These are phyloP conservation scores for Neopelma chrysocephalum DNA, from an alignment of 2,797 vertebrate genomes.

Conservation along the genomic window DNA sequence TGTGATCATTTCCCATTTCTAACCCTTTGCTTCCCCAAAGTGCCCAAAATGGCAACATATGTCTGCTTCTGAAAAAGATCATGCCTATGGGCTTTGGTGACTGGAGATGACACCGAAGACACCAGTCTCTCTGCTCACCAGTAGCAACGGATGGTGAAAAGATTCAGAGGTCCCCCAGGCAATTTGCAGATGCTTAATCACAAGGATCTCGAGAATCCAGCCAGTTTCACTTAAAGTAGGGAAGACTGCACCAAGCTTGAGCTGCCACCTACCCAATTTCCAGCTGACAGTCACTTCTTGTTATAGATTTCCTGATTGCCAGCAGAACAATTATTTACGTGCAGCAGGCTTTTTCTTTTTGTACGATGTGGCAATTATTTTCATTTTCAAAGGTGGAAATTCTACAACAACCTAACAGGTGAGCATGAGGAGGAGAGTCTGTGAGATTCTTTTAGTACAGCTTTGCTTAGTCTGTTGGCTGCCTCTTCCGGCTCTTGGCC, in stretches of 20 bases:
- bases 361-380: neutral
- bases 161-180: neutral
- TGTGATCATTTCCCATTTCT: fast-evolving
- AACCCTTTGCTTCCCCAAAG: neutral
- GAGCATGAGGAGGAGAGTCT: neutral
- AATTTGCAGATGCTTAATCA: neutral
- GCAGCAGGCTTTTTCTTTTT: neutral
- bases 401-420: neutral
- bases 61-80: neutral
- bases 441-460: neutral
- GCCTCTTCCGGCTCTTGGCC: neutral
- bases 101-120: neutral
- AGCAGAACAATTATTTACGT: neutral
- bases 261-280: fast-evolving
- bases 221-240: neutral
- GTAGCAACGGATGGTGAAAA: neutral
- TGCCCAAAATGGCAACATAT: neutral
- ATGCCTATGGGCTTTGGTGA: neutral
- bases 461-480: neutral
- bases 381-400: neutral
- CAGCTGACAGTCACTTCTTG: neutral
- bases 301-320: neutral
- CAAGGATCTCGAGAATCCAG: neutral
- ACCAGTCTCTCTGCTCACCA: neutral
- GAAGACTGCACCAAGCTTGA: neutral